Percentiles rank a stretch among this genome's conserved stretches.
phyloP scores from a whole-genome alignment of 1,140 invertebrate species.

The Lepidurus couesii region DNA sequence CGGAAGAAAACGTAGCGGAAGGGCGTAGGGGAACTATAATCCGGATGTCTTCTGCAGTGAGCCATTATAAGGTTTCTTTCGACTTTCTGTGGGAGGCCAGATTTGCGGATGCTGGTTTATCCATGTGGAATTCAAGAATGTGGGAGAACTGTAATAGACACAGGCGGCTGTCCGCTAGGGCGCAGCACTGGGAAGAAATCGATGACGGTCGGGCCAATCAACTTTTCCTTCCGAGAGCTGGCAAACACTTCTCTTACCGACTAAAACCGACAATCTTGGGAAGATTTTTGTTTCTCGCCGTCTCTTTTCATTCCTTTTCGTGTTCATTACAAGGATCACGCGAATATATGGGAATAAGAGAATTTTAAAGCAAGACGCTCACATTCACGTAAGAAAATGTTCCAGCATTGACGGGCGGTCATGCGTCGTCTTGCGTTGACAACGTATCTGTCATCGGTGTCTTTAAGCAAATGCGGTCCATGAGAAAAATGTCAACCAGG shows the following conservation, averaged over 20 bases:
- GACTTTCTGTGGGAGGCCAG: too few species aligned
- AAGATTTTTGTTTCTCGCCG: not conserved
- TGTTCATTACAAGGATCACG: too few species aligned
- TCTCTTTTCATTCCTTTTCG: too few species aligned
- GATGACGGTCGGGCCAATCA: slow-evolving; percentile 5
- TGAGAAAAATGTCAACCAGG: not conserved
- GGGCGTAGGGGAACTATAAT: too few species aligned
- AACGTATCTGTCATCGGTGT: not conserved
- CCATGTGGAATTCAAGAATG: too few species aligned
- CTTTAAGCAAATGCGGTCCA: not conserved
- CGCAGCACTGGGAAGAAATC: slow-evolving; percentile 7
- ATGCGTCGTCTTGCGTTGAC: not conserved
- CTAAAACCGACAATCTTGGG: not conserved
- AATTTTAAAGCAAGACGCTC: too few species aligned
- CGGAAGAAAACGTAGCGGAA: too few species aligned
- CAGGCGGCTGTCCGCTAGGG: not conserved
- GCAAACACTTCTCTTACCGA: not conserved
- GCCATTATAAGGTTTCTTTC: too few species aligned
- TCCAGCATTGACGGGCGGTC: not conserved
- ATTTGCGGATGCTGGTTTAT: too few species aligned
- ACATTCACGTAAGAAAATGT: too few species aligned
- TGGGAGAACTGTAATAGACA: not conserved
- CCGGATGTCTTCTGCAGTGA: too few species aligned
- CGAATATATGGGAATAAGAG: too few species aligned
- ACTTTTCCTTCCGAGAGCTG: not conserved